These are phyloP conservation scores for Bombus haemorrhoidalis DNA, from an alignment of 1,140 invertebrate genomes.

Conservation along the genomic window DNA sequence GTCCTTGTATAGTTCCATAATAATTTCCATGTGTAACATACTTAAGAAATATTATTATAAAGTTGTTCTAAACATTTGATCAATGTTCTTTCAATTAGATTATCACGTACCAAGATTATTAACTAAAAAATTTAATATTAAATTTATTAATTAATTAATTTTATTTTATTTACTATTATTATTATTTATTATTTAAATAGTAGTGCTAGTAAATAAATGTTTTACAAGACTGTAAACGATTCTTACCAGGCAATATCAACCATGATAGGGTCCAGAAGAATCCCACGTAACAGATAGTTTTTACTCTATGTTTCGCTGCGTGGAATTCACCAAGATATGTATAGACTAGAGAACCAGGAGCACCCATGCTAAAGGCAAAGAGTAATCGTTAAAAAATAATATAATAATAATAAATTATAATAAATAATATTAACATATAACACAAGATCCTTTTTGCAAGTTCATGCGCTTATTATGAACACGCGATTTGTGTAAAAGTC, in stretches of 20 bases:
- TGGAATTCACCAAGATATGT: constrained; percentile 86
- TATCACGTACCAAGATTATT: not conserved
- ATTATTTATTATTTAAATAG: too few species aligned
- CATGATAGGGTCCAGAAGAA: constrained; percentile 86
- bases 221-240: not conserved
- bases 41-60: not conserved
- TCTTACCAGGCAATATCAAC: constrained; percentile 84
- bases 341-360: constrained; percentile 85
- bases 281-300: constrained; percentile 85
- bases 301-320: constrained; percentile 82
- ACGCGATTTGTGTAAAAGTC: too few species aligned
- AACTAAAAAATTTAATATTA: not conserved
- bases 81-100: not conserved
- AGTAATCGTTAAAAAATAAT: not conserved
- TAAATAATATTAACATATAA: not conserved
- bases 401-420: not conserved
- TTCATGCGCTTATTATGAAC: too few species aligned
- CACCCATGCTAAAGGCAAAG: constrained; percentile 78
- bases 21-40: not conserved
- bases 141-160: not conserved
- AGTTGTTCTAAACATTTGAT: not conserved
- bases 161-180: too few species aligned
- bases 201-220: not conserved
- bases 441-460: not conserved
- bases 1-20: not conserved